These are phyloP conservation scores for Hypomecis punctinalis DNA, from an alignment of 2,888 invertebrate species.

Conservation along the genomic window DNA sequence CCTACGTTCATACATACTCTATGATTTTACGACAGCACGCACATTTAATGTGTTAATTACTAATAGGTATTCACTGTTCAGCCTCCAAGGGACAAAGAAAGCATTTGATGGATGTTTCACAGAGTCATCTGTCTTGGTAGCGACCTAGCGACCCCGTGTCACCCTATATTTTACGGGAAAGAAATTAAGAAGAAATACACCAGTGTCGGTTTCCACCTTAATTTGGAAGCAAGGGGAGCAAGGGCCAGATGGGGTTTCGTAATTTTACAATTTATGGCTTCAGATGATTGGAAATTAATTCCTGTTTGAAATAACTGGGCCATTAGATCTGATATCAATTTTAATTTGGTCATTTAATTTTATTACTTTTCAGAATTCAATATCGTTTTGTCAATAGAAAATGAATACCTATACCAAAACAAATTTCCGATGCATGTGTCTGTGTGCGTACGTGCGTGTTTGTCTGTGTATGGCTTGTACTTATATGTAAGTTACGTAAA, in stretches of 20 bases:
- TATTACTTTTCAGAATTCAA: background rate
- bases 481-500: too few species aligned
- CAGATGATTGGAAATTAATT: constrained; percentile 1
- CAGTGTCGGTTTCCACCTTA: constrained; percentile 1
- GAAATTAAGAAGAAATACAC: constrained; percentile 31
- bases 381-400: too few species aligned
- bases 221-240: background rate
- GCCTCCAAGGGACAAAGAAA: constrained; percentile 7
- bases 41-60: too few species aligned
- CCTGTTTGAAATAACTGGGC: background rate
- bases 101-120: constrained; percentile 20
- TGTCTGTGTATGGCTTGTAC: too few species aligned
- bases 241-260: constrained; percentile 9
- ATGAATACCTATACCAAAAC: too few species aligned
- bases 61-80: background rate
- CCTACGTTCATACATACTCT: too few species aligned
- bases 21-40: too few species aligned
- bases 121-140: constrained; percentile 22
- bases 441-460: too few species aligned
- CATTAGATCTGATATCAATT: background rate
- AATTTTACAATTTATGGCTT: constrained; percentile 9
- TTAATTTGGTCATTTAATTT: too few species aligned
- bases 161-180: constrained; percentile 21
- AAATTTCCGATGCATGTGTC: too few species aligned
- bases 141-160: constrained; percentile 11